phyloP scores from a whole-genome alignment of 1,140 invertebrate species.

The Lineus longissimus region DNA sequence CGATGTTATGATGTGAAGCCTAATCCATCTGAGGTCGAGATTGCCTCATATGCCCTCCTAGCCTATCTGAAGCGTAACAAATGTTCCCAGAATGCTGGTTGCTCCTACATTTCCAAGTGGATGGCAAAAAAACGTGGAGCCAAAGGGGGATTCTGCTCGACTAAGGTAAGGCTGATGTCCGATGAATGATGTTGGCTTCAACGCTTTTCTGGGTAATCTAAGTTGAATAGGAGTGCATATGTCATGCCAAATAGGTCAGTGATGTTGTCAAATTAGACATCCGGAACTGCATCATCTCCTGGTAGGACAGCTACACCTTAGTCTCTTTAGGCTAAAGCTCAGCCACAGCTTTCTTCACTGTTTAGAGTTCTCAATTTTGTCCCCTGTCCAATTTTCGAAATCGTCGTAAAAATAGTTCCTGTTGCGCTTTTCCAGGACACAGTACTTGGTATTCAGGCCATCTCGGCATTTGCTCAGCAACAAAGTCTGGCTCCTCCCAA shows the following conservation, averaged over 20 bases:
- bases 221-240: background rate
- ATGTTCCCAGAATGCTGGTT: slow-evolving; percentile 53
- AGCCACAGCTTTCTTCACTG: too few species aligned
- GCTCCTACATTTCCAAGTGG: slow-evolving; percentile 70
- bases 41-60: slow-evolving; percentile 74
- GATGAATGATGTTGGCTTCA: background rate
- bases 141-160: slow-evolving; percentile 73
- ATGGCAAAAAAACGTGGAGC: slow-evolving; percentile 72
- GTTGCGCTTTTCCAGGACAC: slow-evolving; percentile 35
- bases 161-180: slow-evolving; percentile 54
- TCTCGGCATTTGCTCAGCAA: slow-evolving; percentile 34
- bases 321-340: too few species aligned
- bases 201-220: background rate
- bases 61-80: slow-evolving; percentile 58
- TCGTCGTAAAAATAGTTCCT: background rate
- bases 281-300: too few species aligned
- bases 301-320: too few species aligned
- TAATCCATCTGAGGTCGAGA: slow-evolving; percentile 72
- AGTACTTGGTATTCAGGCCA: slow-evolving; percentile 42
- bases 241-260: background rate
- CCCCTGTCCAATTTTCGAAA: background rate
- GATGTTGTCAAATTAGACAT: too few species aligned
- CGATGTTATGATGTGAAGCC: slow-evolving; percentile 41
- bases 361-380: too few species aligned
- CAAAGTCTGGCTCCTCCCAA: too few species aligned